Evolutionary conservation across 64 coral and sea anemone species (phyloP).

Genomic region (Orbicella faveolata): DNA sequence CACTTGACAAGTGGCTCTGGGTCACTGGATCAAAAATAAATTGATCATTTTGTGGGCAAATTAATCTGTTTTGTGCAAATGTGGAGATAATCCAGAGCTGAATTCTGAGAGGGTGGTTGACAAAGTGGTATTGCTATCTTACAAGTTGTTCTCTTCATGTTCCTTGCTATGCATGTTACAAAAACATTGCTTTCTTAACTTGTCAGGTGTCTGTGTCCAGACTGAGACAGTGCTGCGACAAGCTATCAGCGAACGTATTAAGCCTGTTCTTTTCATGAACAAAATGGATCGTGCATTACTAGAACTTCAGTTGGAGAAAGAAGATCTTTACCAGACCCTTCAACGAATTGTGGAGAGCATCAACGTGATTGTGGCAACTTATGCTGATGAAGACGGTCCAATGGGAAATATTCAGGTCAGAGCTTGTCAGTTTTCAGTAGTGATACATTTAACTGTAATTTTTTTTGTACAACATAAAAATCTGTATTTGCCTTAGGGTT

Average conservation of each 20-base stretch:
- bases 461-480: too few species aligned
- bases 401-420: conserved; percentile 95
- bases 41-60: too few species aligned
- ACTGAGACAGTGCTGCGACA: conserved; percentile 95
- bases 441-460: not conserved
- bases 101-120: too few species aligned
- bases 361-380: conserved; percentile 93
- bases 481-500: too few species aligned
- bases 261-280: conserved; percentile 94
- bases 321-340: conserved; percentile 96
- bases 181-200: not conserved
- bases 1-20: too few species aligned
- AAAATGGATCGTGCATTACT: conserved; percentile 97
- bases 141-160: too few species aligned
- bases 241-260: conserved; percentile 89
- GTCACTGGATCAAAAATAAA: too few species aligned
- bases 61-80: too few species aligned
- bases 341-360: conserved; percentile 81
- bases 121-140: too few species aligned
- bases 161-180: too few species aligned
- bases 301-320: conserved; percentile 84
- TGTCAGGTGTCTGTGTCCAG: conserved; percentile 91
- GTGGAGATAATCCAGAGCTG: too few species aligned
- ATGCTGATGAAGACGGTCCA: conserved; percentile 89
- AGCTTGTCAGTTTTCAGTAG: not conserved